Evolutionary conservation across 2,888 invertebrate genomes (phyloP).

Genomic region (Osmoderma eremita): DNA sequence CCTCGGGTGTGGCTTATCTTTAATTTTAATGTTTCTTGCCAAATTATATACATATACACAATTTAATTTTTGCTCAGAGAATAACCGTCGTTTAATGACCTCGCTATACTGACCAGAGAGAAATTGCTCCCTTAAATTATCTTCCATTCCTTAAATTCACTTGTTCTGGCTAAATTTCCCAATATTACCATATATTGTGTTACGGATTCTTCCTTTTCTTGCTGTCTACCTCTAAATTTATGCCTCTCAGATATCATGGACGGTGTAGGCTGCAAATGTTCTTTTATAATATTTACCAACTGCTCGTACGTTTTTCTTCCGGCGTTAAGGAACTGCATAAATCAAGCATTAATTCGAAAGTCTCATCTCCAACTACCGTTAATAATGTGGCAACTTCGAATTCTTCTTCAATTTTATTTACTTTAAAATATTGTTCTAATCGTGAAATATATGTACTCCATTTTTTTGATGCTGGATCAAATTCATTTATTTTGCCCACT

Average conservation of each 20-base stretch:
- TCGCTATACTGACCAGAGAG: conserved; percentile 16
- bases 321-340: too few species aligned
- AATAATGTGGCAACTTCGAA: conserved; percentile 35
- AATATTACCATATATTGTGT: conserved; percentile 11
- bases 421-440: conserved; percentile 39
- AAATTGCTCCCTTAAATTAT: conserved; percentile 32
- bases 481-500: conserved; percentile 23
- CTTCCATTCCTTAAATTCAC: not conserved
- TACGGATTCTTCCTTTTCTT: conserved; percentile 23
- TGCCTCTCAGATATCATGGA: conserved; percentile 41
- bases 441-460: conserved; percentile 37
- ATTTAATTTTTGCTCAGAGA: conserved; percentile 32
- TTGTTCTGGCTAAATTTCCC: not conserved
- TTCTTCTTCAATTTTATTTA: conserved; percentile 35
- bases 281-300: conserved; percentile 37
- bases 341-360: conserved; percentile 39
- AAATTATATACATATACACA: conserved; percentile 27
- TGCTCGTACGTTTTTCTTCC: too few species aligned
- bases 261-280: conserved; percentile 39
- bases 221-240: conserved; percentile 38
- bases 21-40: not conserved
- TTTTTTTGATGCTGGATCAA: conserved; percentile 17
- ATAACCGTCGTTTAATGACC: conserved; percentile 17
- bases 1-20: too few species aligned
- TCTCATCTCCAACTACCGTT: conserved; percentile 40